Evolutionary conservation across 2,797 vertebrate genomes (phyloP).

Genomic region (Miichthys miiuy): DNA sequence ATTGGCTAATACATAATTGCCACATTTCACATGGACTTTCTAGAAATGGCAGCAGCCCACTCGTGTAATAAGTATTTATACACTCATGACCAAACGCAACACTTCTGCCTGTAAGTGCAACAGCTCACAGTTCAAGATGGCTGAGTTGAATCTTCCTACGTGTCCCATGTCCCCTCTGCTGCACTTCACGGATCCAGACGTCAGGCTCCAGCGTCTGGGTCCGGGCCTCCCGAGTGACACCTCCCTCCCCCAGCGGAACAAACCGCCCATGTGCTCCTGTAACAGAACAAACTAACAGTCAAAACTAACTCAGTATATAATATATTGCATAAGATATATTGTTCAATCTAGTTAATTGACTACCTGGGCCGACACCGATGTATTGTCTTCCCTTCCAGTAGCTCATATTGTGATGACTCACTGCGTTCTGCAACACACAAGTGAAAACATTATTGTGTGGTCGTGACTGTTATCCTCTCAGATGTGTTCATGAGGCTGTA

Average conservation of each 20-base stretch:
- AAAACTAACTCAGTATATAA: no score
- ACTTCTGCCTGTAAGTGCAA: conserved; percentile 31
- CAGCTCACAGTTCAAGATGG: conserved; percentile 86
- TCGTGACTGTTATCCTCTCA: background rate
- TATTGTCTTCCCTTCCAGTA: conserved; percentile 94
- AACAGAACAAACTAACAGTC: conserved; percentile 7
- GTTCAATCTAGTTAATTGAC: background rate
- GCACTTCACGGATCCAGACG: conserved; percentile 92
- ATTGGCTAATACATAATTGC: conserved; percentile 2
- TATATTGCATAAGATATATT: no score
- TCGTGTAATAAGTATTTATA: background rate
- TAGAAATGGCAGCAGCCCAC: conserved; percentile 15
- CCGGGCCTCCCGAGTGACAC: conserved; percentile 86
- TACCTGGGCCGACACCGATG: conserved; percentile 94
- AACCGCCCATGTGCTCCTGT: conserved; percentile 93
- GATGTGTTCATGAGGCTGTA: background rate
- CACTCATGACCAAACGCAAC: conserved; percentile 1
- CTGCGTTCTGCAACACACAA: conserved; percentile 83
- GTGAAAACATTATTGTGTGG: conserved; percentile 6
- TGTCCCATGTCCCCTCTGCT: conserved; percentile 88
- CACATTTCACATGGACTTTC: conserved; percentile 42
- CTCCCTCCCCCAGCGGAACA: conserved; percentile 74
- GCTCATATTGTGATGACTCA: conserved; percentile 91
- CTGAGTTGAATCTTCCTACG: conserved; percentile 83
- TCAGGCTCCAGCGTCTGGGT: conserved; percentile 92